These are phyloP conservation scores for Brachyalestes nurse DNA, from an alignment of 2,797 vertebrate genomes.

Conservation along the genomic window DNA sequence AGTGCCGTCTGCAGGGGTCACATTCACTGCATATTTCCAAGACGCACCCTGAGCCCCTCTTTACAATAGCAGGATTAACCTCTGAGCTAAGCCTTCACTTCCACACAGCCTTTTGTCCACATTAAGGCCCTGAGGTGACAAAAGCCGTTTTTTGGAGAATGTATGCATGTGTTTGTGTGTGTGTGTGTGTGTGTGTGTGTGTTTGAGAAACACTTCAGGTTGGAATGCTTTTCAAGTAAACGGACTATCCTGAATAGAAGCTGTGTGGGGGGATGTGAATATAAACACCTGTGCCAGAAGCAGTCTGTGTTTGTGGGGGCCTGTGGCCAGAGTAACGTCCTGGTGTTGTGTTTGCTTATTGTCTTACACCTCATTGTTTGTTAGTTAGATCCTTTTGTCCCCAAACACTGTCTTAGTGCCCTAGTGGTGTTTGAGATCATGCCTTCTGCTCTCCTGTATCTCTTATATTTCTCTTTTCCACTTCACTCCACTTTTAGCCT, in stretches of 20 bases:
- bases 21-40: conserved; percentile 51
- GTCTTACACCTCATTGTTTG: conserved; percentile 46
- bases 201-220: conserved; percentile 32
- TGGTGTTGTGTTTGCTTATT: conserved; percentile 46
- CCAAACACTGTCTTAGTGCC: neutral
- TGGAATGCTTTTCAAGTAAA: conserved; percentile 57
- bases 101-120: conserved; percentile 45
- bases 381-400: conserved; percentile 46
- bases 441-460: conserved; percentile 1
- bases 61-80: conserved; percentile 59
- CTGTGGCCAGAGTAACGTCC: conserved; percentile 8
- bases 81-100: conserved; percentile 55
- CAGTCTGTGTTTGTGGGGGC: conserved; percentile 22
- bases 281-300: conserved; percentile 23
- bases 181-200: conserved; percentile 20
- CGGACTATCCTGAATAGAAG: conserved; percentile 13
- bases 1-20: conserved; percentile 44
- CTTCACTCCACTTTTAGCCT: conserved; percentile 1
- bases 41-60: conserved; percentile 37
- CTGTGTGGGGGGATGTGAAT: conserved; percentile 37
- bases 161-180: conserved; percentile 19
- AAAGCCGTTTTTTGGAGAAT: conserved; percentile 39
- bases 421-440: conserved; percentile 11
- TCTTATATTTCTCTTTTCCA: neutral
- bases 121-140: conserved; percentile 52